Evolutionary conservation across 2,888 invertebrate species (phyloP), one percentile per base, ranked within the genome.

Genomic region (Ephialtes manifestator): DNA sequence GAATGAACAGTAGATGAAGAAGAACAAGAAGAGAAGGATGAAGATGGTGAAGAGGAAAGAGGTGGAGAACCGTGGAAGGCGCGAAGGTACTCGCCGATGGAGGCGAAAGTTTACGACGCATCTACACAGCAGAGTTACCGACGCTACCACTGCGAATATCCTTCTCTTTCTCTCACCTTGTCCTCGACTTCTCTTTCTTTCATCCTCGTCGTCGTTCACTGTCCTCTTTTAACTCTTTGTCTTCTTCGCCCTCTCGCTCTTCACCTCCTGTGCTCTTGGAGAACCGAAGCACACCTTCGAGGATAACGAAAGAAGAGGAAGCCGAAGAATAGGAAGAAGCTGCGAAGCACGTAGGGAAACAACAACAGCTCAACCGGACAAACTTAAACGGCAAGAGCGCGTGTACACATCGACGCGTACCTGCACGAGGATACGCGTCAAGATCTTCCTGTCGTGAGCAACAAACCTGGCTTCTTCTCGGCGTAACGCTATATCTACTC

Each of bases 91-190:
- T 91, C 89, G 87, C 87, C 91, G 91, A 93, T 91, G 93, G 91
- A 93, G 91, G 92, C 91, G 91, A 92, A 92, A 91, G 90, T 93
- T 93, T 93, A 93, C 92, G 93, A 92, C 92, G 90, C 92, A 91
- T 91, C 92, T 90, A 89, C 89, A n/a, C 90, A 88, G 86, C 91
- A 90, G 92, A 93, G 91, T 92, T 92, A 92, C 92, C 91, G 91
- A 92, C 90, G 91, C 91, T 93, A 91, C 93, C 91, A 92, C 90
- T 89, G 91, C 89, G 87, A 90, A 90, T 81, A 79, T 84, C 76
- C 70, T 46, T 46, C 77, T 60, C 86, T 84, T 77, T 58, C 76
- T 68, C 43, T 74, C 58, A 35, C 65, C 76, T 79, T 75, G 65
- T 82, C 75, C 81, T 77, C 77, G 39, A 63, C 65, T 75, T 63